These are phyloP conservation scores for Parthenolecanium corni DNA, from an alignment of 2,888 invertebrate genomes.

Conservation along the genomic window DNA sequence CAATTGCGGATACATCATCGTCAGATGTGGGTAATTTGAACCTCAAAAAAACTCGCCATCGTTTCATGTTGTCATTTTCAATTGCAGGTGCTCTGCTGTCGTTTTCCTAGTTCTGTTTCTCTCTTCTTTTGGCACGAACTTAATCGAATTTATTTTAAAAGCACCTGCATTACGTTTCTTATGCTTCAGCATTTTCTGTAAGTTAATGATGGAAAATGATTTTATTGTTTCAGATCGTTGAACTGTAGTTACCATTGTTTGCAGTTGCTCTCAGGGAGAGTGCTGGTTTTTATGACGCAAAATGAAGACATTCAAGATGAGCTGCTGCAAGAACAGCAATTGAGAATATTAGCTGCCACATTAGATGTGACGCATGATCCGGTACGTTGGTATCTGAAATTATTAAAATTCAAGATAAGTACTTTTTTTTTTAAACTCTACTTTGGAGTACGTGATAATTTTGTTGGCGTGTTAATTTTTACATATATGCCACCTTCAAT, in stretches of 20 bases:
- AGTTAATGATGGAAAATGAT: too few relatives aligned
- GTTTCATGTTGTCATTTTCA: too few relatives aligned
- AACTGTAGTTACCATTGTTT: slow-evolving; percentile 50
- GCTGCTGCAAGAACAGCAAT: slow-evolving; percentile 45
- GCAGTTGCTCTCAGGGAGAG: slow-evolving; percentile 47
- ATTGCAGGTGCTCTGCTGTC: too few relatives aligned
- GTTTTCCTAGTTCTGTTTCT: too few relatives aligned
- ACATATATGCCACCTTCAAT: background rate
- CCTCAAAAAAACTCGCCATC: too few relatives aligned
- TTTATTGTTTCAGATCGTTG: slow-evolving; percentile 41
- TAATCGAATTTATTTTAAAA: too few relatives aligned
- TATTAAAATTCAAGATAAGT: background rate
- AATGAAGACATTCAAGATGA: slow-evolving; percentile 44
- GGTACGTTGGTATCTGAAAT: slow-evolving; percentile 38
- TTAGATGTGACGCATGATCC: slow-evolving; percentile 53
- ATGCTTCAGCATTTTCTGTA: too few relatives aligned
- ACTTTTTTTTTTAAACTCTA: background rate
- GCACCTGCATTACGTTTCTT: too few relatives aligned
- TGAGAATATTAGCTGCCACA: slow-evolving; percentile 47
- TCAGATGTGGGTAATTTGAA: background rate
- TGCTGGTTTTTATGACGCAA: slow-evolving; percentile 49
- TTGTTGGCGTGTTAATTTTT: background rate
- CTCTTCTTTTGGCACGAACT: too few relatives aligned
- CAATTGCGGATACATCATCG: background rate
- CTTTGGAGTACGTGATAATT: background rate